These are phyloP conservation scores for Drepana arcuata DNA, from an alignment of 1,140 invertebrate genomes.

Conservation along the genomic window DNA sequence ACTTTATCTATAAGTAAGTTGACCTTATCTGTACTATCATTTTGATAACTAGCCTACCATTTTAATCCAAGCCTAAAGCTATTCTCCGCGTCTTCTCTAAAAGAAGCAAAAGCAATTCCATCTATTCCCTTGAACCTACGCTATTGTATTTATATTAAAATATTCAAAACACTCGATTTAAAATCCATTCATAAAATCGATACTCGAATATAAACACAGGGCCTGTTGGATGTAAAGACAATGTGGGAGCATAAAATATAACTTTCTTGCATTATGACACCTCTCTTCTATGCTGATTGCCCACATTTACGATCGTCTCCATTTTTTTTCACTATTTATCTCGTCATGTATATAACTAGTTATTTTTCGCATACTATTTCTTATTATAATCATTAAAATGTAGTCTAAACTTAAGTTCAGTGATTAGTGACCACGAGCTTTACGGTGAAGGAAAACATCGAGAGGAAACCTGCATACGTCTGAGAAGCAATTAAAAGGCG, in stretches of 20 bases:
- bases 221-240: slow-evolving; percentile 27
- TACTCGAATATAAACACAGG: slow-evolving; percentile 13
- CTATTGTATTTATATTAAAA: too few species aligned
- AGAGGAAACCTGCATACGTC: too few species aligned
- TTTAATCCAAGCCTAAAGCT: too few species aligned
- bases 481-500: too few species aligned
- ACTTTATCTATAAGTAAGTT: too few species aligned
- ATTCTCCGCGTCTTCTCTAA: too few species aligned
- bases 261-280: slow-evolving; percentile 36
- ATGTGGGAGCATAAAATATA: slow-evolving; percentile 35
- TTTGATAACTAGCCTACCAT: too few species aligned
- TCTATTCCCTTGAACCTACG: too few species aligned
- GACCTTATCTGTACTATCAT: too few species aligned
- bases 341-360: neutral
- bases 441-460: neutral
- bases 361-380: neutral
- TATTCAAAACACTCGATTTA: slow-evolving; percentile 12
- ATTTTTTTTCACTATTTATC: slow-evolving; percentile 34
- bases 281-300: slow-evolving; percentile 50
- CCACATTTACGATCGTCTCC: slow-evolving; percentile 27
- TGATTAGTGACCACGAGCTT: neutral
- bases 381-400: neutral
- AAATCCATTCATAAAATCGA: slow-evolving; percentile 13
- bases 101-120: too few species aligned
- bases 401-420: neutral